A percentile compares a stretch with the other conserved stretches of the same genome.
These are phyloP conservation scores for Apomyelois bistriatella DNA, from an alignment of 2,888 invertebrate species.

Conservation along the genomic window DNA sequence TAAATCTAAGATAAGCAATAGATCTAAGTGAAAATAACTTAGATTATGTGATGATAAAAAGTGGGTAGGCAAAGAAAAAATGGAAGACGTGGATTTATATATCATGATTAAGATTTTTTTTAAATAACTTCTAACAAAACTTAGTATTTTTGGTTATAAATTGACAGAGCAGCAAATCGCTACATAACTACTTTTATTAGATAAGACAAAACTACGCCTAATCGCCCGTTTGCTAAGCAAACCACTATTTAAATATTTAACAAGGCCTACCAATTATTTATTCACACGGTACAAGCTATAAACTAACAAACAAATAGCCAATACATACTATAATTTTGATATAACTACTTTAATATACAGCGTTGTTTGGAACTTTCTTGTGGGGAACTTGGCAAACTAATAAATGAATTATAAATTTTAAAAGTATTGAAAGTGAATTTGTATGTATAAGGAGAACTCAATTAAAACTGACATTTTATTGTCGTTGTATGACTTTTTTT, in stretches of 20 bases:
- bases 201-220: no score
- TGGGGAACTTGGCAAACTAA: slow-evolving; percentile 6
- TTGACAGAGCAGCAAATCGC: no score
- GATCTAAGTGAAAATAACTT: no score
- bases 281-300: slow-evolving; percentile 53
- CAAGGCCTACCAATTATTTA: slow-evolving; percentile 63
- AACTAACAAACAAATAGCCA: slow-evolving; percentile 66
- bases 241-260: slow-evolving; percentile 57
- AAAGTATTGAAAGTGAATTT: background rate
- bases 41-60: no score
- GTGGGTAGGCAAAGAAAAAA: no score
- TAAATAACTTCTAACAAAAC: no score
- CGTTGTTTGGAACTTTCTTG: slow-evolving; percentile 1
- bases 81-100: no score
- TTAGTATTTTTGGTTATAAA: background rate
- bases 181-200: no score
- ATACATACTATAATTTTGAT: slow-evolving; percentile 54
- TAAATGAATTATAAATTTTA: background rate
- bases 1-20: no score
- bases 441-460: background rate
- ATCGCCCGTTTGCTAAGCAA: slow-evolving; percentile 33
- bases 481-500: no score
- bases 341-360: slow-evolving; percentile 27
- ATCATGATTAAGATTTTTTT: no score
- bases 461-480: no score